Evolutionary conservation across 2,888 invertebrate genomes (phyloP).

Genomic region (Vesta saturnalis): DNA sequence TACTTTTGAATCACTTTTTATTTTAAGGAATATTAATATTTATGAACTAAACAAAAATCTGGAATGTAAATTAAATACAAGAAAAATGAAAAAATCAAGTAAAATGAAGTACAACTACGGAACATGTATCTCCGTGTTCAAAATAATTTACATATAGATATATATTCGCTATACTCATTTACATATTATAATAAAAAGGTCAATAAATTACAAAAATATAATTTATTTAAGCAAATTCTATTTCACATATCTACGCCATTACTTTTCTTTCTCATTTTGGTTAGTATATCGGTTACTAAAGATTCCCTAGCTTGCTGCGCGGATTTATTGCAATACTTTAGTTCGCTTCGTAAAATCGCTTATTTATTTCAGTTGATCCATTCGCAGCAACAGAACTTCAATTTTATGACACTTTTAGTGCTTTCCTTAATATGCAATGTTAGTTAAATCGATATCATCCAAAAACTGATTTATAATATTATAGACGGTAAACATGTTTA

Average conservation of each 20-base stretch:
- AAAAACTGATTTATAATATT: background rate
- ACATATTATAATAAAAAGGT: conserved; percentile 13
- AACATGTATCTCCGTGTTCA: background rate
- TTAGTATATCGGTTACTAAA: conserved; percentile 30
- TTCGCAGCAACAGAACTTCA: conserved; percentile 25
- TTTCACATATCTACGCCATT: conserved; percentile 12
- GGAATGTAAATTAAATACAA: background rate
- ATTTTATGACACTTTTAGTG: conserved; percentile 20
- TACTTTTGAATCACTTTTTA: too few relatives aligned
- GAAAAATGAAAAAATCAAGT: background rate
- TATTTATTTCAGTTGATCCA: conserved; percentile 32
- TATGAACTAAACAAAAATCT: too few relatives aligned
- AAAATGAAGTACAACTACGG: background rate
- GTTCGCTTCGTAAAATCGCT: conserved; percentile 32
- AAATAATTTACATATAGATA: conserved; percentile 15
- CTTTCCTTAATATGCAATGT: conserved; percentile 18
- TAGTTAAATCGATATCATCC: background rate
- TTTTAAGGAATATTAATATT: too few relatives aligned
- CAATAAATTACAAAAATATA: conserved; percentile 10
- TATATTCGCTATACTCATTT: conserved; percentile 7
- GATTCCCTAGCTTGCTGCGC: conserved; percentile 25
- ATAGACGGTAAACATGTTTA: background rate
- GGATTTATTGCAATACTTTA: conserved; percentile 36
- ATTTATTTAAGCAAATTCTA: conserved; percentile 14
- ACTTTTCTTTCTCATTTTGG: conserved; percentile 16